These are phyloP conservation scores for Chaetogeoica ovagalla DNA, from an alignment of 2,888 invertebrate species.

Conservation along the genomic window DNA sequence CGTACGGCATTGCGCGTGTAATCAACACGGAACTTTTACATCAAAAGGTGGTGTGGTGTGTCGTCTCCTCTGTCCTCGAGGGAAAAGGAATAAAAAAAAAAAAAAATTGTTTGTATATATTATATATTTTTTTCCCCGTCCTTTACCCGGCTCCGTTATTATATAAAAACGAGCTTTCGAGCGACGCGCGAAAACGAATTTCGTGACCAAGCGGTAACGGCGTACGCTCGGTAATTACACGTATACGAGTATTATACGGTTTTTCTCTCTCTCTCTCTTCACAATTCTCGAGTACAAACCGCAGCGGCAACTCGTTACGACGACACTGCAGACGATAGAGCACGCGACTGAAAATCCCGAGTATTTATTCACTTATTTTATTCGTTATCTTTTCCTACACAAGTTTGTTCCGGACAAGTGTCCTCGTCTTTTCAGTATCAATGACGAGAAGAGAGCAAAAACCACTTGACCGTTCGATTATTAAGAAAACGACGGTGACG, in stretches of 20 bases:
- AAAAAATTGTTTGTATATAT: not conserved
- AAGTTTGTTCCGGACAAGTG: no score
- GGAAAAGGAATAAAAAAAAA: constrained; percentile 5
- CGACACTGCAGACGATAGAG: no score
- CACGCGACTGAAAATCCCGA: no score
- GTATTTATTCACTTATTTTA: no score
- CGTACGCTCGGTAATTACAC: constrained; percentile 31
- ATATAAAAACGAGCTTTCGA: constrained; percentile 39
- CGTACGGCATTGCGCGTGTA: not conserved
- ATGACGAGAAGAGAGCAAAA: no score
- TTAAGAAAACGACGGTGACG: no score
- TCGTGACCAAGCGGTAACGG: not conserved
- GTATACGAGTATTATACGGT: not conserved
- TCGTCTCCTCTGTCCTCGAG: constrained; percentile 26
- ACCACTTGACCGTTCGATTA: no score
- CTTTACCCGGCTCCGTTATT: not conserved
- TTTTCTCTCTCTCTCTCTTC: not conserved
- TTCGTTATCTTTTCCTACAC: no score
- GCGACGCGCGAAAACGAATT: constrained; percentile 31
- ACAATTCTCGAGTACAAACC: no score
- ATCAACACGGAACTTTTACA: constrained; percentile 40
- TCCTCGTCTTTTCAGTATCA: no score
- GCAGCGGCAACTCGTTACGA: no score
- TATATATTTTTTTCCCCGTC: not conserved
- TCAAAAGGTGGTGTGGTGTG: no score